Evolutionary conservation across 2,888 invertebrate genomes (phyloP).

Genomic region (Lysandra coridon): DNA sequence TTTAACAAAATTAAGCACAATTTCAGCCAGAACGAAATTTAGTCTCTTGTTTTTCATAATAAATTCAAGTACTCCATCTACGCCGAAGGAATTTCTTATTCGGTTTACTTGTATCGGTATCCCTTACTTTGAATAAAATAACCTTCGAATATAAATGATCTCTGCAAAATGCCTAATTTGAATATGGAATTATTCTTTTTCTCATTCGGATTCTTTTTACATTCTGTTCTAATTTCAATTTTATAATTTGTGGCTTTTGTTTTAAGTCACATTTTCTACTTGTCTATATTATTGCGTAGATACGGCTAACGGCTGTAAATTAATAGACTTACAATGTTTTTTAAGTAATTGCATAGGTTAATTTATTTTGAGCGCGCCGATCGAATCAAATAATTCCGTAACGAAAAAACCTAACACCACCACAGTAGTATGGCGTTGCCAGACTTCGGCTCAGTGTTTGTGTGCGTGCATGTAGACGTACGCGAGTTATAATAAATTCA

Average conservation of each 20-base stretch:
- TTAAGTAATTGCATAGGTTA: too few species aligned
- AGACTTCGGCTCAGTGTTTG: too few species aligned
- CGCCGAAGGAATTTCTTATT: conserved; percentile 13
- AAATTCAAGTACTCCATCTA: conserved; percentile 1
- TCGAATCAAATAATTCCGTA: too few species aligned
- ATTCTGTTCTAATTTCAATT: neutral
- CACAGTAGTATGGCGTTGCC: too few species aligned
- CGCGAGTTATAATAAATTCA: too few species aligned
- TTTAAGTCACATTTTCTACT: neutral
- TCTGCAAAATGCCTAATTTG: conserved; percentile 6
- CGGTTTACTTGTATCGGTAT: conserved; percentile 15
- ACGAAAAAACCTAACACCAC: too few species aligned
- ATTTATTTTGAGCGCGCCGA: too few species aligned
- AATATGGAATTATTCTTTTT: conserved; percentile 13
- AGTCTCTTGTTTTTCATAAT: neutral
- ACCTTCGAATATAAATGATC: conserved; percentile 19
- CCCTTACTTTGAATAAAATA: conserved; percentile 12
- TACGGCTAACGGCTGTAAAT: too few species aligned
- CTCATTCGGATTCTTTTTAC: neutral
- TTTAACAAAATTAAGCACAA: neutral
- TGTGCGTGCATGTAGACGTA: too few species aligned
- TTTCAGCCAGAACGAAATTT: neutral
- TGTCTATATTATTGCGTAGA: too few species aligned
- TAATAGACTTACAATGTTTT: too few species aligned
- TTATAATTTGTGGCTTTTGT: neutral